Base-by-base conservation (phyloP, 2,797 vertebrate species). In the Epinephelus coioides region DNA sequence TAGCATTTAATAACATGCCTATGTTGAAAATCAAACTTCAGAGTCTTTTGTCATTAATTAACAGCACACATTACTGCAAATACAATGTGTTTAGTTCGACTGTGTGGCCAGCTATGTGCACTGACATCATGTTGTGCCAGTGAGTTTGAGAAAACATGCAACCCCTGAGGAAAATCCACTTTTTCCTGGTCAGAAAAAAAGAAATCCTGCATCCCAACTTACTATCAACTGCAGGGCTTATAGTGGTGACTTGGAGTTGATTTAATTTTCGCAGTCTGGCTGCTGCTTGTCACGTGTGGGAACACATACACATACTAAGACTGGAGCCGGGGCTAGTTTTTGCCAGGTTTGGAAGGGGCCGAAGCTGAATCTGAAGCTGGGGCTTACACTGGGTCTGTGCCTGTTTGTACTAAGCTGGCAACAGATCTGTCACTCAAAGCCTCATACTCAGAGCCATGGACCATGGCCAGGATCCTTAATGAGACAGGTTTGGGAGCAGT, bases 391-490 rank as follows among this genome's bases (percentile, higher is more conserved):
- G 75, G 76, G 73, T 74, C 82, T 80, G 60, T 72, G 66, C 81
- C 82, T 85, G 75, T 86, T 84, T 90, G 79, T 84, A 74, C 79
- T 82, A 81, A 84, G 71, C 87, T 92, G 89, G 91, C 84, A 89
- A 87, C 82, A 83, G 85, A 91, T 91, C 85, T 88, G 90, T 92
- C 89, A 91, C 64, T 92, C 87, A 92, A 80, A 89, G 81, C 79
- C 85, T 87, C 84, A 68, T 76, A 82, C 76, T 86, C 70, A 18
- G 78, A 88, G 82, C 56, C 54, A 23, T 89, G 77, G 92, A 90
- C 83, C 78, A 82, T 53, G 43, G 90, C 91, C 91, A 92, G 90
- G 88, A 73, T 79, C 86, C 81, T 88, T 94, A 95, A 95, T 91
- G 92, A 95, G 93, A 93, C 92, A 83, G 88, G 87, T 91, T 89